Conservation (phyloP, 1,140 invertebrate species). For the Drosophila lacertosa region DNA sequence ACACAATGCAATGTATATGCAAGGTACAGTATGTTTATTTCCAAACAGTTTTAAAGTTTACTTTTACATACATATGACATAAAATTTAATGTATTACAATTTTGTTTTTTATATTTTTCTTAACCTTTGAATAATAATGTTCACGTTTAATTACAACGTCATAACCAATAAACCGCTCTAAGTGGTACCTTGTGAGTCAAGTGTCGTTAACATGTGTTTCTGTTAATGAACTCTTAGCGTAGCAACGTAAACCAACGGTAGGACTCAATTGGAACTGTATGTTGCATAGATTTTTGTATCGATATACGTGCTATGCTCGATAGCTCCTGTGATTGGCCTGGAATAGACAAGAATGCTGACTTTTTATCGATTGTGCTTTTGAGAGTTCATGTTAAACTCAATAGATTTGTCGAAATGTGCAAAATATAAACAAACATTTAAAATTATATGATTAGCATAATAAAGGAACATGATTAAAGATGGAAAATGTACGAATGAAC, state of each 20-base stretch:
- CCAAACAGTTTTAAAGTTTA: background rate
- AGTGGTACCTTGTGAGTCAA: background rate
- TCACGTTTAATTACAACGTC: background rate
- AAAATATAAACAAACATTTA: background rate
- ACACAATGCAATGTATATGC: too few species aligned
- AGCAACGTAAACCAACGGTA: too few species aligned
- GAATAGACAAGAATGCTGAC: too few species aligned
- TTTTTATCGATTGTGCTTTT: too few species aligned
- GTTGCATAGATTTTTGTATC: background rate
- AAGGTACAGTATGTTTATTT: background rate
- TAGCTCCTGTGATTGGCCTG: background rate
- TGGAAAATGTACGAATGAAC: too few species aligned
- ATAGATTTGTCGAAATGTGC: too few species aligned
- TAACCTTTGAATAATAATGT: too few species aligned
- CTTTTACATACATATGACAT: background rate
- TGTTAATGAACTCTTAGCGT: conserved; percentile 1
- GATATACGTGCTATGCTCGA: background rate
- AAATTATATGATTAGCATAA: background rate
- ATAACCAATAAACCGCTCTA: background rate
- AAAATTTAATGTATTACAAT: background rate
- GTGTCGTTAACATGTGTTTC: background rate
- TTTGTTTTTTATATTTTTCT: background rate
- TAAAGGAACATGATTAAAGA: too few species aligned
- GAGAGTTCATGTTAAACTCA: too few species aligned
- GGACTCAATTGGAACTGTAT: background rate